Percentiles rank a stretch among this genome's conserved stretches.
Conservation (phyloP, 2,797 vertebrate species). For the Epinephelus coioides region DNA sequence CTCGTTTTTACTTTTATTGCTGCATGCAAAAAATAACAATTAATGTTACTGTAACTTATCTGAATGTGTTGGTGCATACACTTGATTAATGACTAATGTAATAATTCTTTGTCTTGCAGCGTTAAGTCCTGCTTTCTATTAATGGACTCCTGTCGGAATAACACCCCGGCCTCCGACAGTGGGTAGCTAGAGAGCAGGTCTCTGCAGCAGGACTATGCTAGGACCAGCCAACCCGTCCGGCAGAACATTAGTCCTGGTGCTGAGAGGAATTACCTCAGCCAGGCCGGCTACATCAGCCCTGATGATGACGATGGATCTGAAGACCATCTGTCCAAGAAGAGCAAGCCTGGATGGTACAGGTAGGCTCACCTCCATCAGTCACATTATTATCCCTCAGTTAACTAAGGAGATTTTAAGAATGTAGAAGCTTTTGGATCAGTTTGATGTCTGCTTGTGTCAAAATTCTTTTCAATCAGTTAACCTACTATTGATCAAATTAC, state of each 20-base stretch:
- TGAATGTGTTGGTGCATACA: background rate
- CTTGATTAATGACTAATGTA: background rate
- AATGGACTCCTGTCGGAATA: background rate
- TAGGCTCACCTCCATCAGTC: background rate
- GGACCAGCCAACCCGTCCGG: accelerated
- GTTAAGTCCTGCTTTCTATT: background rate
- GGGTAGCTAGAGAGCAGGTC: background rate
- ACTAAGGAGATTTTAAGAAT: too few relatives aligned
- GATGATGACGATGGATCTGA: background rate
- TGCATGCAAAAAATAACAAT: background rate
- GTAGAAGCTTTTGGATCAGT: background rate
- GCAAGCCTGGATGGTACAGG: background rate
- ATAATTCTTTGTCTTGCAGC: slow-evolving; percentile 1
- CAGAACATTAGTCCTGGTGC: background rate
- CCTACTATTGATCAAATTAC: background rate
- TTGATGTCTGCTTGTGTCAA: background rate
- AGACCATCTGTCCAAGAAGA: background rate
- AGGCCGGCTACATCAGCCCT: background rate
- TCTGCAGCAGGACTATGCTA: background rate
- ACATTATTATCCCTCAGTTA: background rate
- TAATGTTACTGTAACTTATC: background rate
- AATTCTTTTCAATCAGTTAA: background rate
- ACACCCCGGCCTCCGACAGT: background rate
- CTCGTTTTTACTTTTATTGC: background rate
- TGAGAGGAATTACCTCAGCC: background rate